Base-by-base conservation (phyloP, 2,797 vertebrate genomes). In the Sandelia bainsii region DNA sequence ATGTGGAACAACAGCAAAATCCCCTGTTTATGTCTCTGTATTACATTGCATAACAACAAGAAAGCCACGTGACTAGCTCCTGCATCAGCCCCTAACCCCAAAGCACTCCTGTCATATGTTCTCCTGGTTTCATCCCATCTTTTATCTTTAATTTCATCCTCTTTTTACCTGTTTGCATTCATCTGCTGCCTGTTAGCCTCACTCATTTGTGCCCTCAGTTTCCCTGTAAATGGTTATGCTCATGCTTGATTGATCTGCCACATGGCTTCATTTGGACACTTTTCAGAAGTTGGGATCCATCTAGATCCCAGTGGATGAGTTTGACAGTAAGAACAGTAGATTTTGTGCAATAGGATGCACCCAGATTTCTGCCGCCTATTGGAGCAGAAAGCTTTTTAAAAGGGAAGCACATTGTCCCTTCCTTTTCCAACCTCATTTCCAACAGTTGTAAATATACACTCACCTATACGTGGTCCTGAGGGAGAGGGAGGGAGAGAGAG, bases 31-130 rank as follows among this genome's bases (percentile, higher is more conserved):
- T 82, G 69, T 76, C 53, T 81, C 27, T 71, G 69, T 76, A 59
- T 58, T 44, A 19, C 61, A 79, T 69, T 62, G 80, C 84, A 72
- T 77, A 85, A 80, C 84, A 90, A 80, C 85, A 61, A 69, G 66
- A 81, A 58, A n/a, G 29, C 50, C 72, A 85, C 62, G 77, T 80
- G 80, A 79, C 52, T 40, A 79, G 82, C 51, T 61, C 66, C 62
- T 62, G 66, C 59, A 72, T 72, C 34, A 69, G 62, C 72, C 69
- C 44, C 19, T 23, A 63, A 60, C 53, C 60, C 66, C 46, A 48
- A 63, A 16, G 69, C 1, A 1, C 16, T 48, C 54, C n/a, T 52
- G 40, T 62, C 59, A 6, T 59, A 46, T 54, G 29, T 45, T 83
- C 19, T 73, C 54, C 29, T 42, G 2, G 37, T 79, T 62, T 69